Conservation (phyloP, 2,113 vertebrate genomes). For the Ochotona princeps region DNA sequence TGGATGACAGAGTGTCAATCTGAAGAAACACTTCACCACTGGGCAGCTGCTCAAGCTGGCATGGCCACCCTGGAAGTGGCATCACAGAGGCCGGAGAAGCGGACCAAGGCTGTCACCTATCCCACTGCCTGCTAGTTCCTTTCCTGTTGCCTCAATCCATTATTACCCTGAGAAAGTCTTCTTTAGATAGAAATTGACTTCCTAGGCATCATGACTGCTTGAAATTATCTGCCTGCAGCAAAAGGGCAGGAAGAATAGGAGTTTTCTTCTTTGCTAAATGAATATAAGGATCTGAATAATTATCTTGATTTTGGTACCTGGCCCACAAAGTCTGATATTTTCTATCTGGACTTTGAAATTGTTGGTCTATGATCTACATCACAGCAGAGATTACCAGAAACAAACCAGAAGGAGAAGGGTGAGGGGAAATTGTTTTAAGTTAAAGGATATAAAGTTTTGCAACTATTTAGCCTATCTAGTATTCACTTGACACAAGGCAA, state of each 20-base stretch:
- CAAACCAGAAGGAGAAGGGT: not conserved
- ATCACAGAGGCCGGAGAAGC: not conserved
- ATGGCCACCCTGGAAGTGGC: not conserved
- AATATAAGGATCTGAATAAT: not conserved
- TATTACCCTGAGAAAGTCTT: not conserved
- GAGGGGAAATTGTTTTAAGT: not conserved
- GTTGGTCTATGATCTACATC: not conserved
- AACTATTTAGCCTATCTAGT: slow-evolving; percentile 8
- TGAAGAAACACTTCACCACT: not conserved
- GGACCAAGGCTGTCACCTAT: not conserved
- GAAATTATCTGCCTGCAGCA: not conserved
- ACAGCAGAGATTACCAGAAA: not conserved
- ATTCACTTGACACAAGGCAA: slow-evolving; percentile 24
- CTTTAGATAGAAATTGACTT: not conserved
- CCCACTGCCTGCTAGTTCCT: not conserved
- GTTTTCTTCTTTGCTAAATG: not conserved
- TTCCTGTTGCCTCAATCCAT: not conserved
- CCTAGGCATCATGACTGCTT: not conserved
- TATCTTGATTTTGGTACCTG: not conserved
- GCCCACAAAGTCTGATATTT: slow-evolving; percentile 14
- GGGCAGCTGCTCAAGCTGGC: not conserved
- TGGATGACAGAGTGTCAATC: not conserved
- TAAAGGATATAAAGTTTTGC: not conserved
- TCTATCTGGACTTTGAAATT: not conserved
- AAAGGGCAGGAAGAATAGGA: not conserved